Base-by-base conservation (phyloP, 2,797 vertebrate genomes). In the Myotis vivesi region DNA sequence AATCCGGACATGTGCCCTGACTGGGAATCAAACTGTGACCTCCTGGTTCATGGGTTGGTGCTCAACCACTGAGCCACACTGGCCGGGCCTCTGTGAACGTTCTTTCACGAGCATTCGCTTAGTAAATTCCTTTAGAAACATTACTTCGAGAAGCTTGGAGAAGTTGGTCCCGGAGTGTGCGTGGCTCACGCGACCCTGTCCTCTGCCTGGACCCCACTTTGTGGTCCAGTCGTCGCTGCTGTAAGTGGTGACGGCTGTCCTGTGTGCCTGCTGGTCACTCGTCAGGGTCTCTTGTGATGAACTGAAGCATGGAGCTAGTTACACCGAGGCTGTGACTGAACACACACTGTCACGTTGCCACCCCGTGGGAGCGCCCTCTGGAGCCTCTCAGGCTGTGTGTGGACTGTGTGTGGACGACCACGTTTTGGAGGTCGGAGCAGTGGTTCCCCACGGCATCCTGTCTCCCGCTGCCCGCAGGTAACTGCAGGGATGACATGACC, bases 401-500 rank as follows among this genome's bases (percentile, higher is more conserved):
- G 51, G 57, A n/a, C 72, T 11, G 0, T 3, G 6, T 8, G 3
- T 16, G 51, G 57, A n/a, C 41, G 51, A 5, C 15, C 28, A 64
- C 4, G 11, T 30, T 59, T 59, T 30, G 28, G 64, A 55, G 33
- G 8, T 15, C 13, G 76, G 28, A 59, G 2, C 2, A 0, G 6
- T 6, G 1, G 5, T 11, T 8, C 41, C 13, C 59, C 22, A 8
- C 59, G 59, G 80, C 6, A 1, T n/a, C 66, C 53, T 62, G 2
- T 68, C 96, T 73, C 94, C 20, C 69, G 6, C 16, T 33, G 36
- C 82, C 59, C 87, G 25, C 97, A 99, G 99, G 99, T 86, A 98
- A 99, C 97, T 99, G 99, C 98, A 99, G 92, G 4, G 99, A 99
- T 36, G 98, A 99, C 89, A 99, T 99, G 99, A 99, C 98, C 0